A percentile compares a stretch with the other conserved stretches of the same genome.
phyloP scores from a whole-genome alignment of 2,113 vertebrate genomes.

The Megaptera novaeangliae region DNA sequence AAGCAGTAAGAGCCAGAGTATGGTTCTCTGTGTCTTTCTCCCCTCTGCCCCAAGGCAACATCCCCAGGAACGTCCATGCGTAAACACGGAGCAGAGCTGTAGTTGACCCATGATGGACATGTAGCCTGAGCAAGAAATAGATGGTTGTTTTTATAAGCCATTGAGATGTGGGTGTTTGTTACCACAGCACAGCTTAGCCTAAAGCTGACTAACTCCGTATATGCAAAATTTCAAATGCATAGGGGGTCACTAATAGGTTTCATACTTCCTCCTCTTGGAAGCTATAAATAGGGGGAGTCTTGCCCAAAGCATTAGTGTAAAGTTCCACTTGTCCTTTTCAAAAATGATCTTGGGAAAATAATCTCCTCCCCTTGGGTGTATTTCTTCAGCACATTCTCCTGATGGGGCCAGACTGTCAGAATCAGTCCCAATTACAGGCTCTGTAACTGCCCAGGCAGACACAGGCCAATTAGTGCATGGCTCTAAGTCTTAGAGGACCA shows the following conservation, averaged over 20 bases:
- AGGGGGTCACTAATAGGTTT: not conserved
- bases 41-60: not conserved
- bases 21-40: not conserved
- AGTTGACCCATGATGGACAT: not conserved
- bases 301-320: slow-evolving; percentile 35
- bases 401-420: slow-evolving; percentile 48
- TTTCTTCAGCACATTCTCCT: slow-evolving; percentile 44
- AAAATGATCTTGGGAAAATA: not conserved
- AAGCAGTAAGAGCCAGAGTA: not conserved
- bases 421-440: slow-evolving; percentile 33
- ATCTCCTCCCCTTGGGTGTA: slow-evolving; percentile 30
- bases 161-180: not conserved
- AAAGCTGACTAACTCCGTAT: not conserved
- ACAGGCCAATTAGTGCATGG: slow-evolving; percentile 67
- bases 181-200: not conserved
- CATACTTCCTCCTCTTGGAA: not conserved
- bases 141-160: not conserved
- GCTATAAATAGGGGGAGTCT: not conserved
- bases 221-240: not conserved
- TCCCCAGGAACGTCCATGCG: not conserved
- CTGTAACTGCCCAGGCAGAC: slow-evolving; percentile 51
- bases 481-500: slow-evolving; percentile 69
- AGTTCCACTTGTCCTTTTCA: slow-evolving; percentile 41
- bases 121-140: not conserved
- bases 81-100: not conserved